Evolutionary conservation across 2,888 invertebrate genomes (phyloP).

Genomic region (Caenorhabditis drosophilae): DNA sequence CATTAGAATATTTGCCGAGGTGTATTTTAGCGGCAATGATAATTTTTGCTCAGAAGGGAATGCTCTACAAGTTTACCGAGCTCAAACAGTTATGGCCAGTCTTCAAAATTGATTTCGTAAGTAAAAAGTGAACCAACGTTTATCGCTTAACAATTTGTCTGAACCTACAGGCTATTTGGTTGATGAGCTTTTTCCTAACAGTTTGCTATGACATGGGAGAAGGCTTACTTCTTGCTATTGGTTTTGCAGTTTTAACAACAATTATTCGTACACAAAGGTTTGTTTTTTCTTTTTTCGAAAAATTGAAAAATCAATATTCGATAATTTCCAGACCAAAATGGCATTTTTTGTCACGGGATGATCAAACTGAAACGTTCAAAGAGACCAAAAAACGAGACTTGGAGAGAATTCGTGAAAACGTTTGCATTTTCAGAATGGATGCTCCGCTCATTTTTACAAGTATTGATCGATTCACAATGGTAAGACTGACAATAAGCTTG

Average conservation of each 20-base stretch:
- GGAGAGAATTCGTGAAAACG: constrained; percentile 55
- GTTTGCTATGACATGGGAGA: constrained; percentile 66
- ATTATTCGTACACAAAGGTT: constrained; percentile 62
- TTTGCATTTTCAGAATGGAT: constrained; percentile 66
- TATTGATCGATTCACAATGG: constrained; percentile 62
- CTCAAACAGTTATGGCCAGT: constrained; percentile 63
- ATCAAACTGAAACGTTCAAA: constrained; percentile 48
- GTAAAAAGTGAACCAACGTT: no score
- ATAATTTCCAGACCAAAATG: constrained; percentile 57
- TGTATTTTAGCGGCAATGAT: constrained; percentile 65
- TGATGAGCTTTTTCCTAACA: constrained; percentile 61
- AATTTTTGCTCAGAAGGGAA: constrained; percentile 60
- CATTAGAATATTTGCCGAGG: constrained; percentile 64
- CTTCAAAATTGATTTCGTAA: constrained; percentile 66
- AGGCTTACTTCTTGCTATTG: constrained; percentile 61
- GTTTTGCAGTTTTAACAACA: constrained; percentile 63
- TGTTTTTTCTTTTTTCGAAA: neutral
- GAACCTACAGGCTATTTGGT: constrained; percentile 57
- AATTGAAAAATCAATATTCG: neutral
- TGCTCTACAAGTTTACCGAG: constrained; percentile 60
- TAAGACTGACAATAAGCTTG: constrained; percentile 10
- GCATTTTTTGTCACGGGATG: constrained; percentile 62
- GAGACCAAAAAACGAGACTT: constrained; percentile 52
- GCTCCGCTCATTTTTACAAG: constrained; percentile 66
- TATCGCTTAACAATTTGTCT: neutral